phyloP scores from a whole-genome alignment of 2,113 vertebrate genomes.

The Oncorhynchus tshawytscha region DNA sequence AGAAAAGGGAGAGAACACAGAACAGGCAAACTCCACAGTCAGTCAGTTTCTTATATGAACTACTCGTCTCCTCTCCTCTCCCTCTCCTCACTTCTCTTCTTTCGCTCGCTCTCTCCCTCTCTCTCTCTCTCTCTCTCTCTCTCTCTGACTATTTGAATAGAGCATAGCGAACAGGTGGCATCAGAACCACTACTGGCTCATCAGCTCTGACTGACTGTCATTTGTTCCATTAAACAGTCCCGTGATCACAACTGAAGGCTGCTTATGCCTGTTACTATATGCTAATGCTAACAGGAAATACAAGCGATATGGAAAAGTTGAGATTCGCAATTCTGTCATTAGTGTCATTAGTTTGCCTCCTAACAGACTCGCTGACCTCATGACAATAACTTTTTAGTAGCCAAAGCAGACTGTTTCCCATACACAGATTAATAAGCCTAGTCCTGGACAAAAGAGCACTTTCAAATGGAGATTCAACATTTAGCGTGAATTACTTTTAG shows the following conservation, averaged over 20 bases:
- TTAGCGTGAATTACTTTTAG: too few relatives aligned
- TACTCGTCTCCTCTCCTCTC: background rate
- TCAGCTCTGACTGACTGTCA: slow-evolving; percentile 58
- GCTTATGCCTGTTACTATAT: background rate
- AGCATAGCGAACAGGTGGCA: slow-evolving; percentile 36
- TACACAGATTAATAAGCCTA: too few relatives aligned
- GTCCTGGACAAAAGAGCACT: too few relatives aligned
- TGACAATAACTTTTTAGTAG: too few relatives aligned
- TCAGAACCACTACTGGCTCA: slow-evolving; percentile 49
- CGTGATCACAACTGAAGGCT: slow-evolving; percentile 7
- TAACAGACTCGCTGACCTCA: background rate
- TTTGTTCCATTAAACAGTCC: slow-evolving; percentile 48
- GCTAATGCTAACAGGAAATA: background rate
- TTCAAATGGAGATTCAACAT: too few relatives aligned
- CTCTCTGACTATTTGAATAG: slow-evolving; percentile 26
- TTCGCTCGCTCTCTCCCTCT: background rate
- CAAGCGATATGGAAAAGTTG: too few relatives aligned
- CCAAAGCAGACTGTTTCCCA: too few relatives aligned
- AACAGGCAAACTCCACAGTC: slow-evolving; percentile 26
- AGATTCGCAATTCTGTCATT: too few relatives aligned
- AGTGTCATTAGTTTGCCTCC: background rate
- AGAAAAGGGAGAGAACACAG: slow-evolving; percentile 12
- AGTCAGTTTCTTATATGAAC: slow-evolving; percentile 29
- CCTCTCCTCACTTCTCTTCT: too few relatives aligned
- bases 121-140: background rate